Evolutionary conservation across 2,888 invertebrate species (phyloP), one percentile per base, ranked within the genome.

Genomic region (Clostera curtula): DNA sequence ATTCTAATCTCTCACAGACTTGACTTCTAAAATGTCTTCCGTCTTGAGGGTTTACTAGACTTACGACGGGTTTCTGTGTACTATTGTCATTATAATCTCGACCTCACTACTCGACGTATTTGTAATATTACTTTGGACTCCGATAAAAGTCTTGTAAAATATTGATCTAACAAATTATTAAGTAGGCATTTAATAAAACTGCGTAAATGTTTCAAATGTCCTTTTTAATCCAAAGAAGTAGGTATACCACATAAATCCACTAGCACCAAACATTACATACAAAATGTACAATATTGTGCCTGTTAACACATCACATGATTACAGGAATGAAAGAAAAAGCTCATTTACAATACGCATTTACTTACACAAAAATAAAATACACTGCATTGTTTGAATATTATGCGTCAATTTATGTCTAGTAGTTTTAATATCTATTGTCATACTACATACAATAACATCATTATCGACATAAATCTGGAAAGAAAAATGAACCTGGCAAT

Each of bases 281-380:
- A 76, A 79, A 74, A 77, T 77, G 74, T 82, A 80, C 75, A 80
- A 80, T 80, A 77, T 80, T 79, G 79, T 80, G 80, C 77, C 63
- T 58, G 51, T 56, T 60, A 47, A 53, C 43, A 53, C 38, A 39
- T 43, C 49, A 43, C 43, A 41, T 38, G 27, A 36, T 46, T 28
- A 12, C 32, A 36, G 46, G 36, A 42, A 44, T 44, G 34, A 36
- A 25, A 34, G 25, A 24, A 30, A 32, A 41, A 29, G 36, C 37
- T 40, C 40, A 44, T 40, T 31, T 36, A 41, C 36, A 40, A 28
- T 37, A 38, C 28, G 31, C 45, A 37, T 47, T 35, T 32, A 34
- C 27, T 34, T 18, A 29, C 19, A 23, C 31, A 13, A 6, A n/a
- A 22, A 8, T 13, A 4, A n/a, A 18, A 18, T 8, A 12, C 20